Base-by-base conservation (phyloP, 1,140 invertebrate genomes). In the Agraylea sexmaculata region DNA sequence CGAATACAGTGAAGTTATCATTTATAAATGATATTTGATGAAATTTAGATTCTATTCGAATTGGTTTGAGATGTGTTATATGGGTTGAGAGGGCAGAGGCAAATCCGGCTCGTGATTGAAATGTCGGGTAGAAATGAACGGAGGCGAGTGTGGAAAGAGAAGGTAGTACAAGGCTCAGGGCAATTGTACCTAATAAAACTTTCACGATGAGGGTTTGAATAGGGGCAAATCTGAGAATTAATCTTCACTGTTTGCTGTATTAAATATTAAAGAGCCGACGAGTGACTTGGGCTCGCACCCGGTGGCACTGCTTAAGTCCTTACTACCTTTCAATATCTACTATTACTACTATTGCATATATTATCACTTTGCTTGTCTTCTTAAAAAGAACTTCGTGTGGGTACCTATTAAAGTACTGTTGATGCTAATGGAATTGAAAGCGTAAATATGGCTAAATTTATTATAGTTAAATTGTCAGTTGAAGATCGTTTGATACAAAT, bases 161-260 rank as follows among this genome's bases (percentile, higher is more conserved):
- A 8, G 32, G 12, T n/a, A 15, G 18, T 17, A 34, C 12, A 34
- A 34, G 18, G 10, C 16, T 5, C n/a, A 34, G 21, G 32, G 32
- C 17, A 19, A 34, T 13, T 34, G 32, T 4, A 8, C 32, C 40
- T 31, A 42, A 42, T 42, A 42, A 42, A 42, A 42, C 17, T 42
- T 42, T 42, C 31, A 42, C 30, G 30, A 42, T 23, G n/a, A 20
- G 32, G 40, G 40, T 32, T 23, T 20, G 40, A 35, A n/a, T 12
- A 17, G 20, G n/a, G 16, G 30, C 40, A 42, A 42, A 42, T 42
- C 40, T 20, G 32, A 37, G 40, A 32, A 31, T 42, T 42, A 42
- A 42, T 42, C 40, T 42, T 34, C 30, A 23, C 20, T n/a, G n/a
- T 25, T 42, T 28, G 25, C 37, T 25, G 37, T 18, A n/a, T 39